These are phyloP conservation scores for Lamellibrachia satsuma DNA, from an alignment of 2,888 invertebrate species.

Conservation along the genomic window DNA sequence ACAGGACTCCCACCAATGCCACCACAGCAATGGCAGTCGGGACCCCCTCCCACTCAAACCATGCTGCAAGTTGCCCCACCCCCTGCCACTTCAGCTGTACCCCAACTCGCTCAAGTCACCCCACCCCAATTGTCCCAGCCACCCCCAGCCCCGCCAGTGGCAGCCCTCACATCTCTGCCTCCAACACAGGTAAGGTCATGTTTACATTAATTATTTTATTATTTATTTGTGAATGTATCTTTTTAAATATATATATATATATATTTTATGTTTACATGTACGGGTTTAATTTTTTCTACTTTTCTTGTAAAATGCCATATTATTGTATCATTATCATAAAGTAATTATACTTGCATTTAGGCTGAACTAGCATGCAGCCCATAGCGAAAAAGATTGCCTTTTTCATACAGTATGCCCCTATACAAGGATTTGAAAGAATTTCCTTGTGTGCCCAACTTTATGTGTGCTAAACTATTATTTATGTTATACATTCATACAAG, in stretches of 20 bases:
- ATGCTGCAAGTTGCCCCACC: slow-evolving; percentile 14
- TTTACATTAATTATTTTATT: neutral
- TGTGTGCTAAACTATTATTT: neutral
- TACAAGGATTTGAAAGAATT: neutral
- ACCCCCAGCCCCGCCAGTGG: neutral
- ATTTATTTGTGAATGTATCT: neutral
- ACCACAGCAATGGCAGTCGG: slow-evolving; percentile 79
- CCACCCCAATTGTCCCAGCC: slow-evolving; percentile 18
- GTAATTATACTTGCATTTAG: neutral
- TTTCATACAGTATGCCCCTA: neutral
- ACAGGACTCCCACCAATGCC: slow-evolving; percentile 8
- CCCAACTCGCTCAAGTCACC: neutral
- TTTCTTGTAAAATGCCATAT: too few species aligned
- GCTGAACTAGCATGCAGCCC: neutral
- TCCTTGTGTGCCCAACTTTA: neutral
- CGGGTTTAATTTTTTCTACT: too few species aligned
- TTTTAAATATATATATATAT: neutral
- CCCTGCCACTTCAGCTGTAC: neutral
- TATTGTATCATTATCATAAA: neutral
- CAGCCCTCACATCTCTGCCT: neutral
- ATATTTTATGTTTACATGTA: too few species aligned
- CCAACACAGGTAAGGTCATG: neutral
- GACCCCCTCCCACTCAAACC: slow-evolving; percentile 72
- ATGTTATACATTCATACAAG: too few species aligned
- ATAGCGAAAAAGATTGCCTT: neutral